A percentile compares a stretch with the other conserved stretches of the same genome.
These are phyloP conservation scores for Pangasius sanitwongsei DNA, from an alignment of 2,797 vertebrate species.

Conservation along the genomic window DNA sequence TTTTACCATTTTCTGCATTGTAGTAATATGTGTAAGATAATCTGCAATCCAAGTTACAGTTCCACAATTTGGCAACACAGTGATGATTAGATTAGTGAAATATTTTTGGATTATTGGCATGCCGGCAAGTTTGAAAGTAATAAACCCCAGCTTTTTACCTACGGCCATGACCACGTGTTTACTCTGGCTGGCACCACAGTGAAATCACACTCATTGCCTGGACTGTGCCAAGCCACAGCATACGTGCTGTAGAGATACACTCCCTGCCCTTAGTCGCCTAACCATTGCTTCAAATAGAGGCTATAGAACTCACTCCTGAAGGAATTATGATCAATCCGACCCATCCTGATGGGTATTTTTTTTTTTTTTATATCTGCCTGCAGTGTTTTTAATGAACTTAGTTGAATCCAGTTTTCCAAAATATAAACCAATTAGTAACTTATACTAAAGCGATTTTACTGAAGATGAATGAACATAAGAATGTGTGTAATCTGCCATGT, in stretches of 20 bases:
- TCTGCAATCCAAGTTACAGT: background rate
- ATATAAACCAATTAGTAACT: background rate
- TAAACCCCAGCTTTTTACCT: constrained; percentile 48
- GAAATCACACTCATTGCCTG: background rate
- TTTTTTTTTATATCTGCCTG: background rate
- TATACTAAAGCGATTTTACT: background rate
- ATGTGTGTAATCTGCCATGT: background rate
- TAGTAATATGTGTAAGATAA: background rate
- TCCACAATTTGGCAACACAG: background rate
- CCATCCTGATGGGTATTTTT: background rate
- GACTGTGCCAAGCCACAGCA: constrained; percentile 9
- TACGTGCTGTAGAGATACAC: constrained; percentile 1
- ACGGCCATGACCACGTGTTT: constrained; percentile 9
- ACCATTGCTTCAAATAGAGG: background rate
- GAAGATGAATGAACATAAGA: background rate
- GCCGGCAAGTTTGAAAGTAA: constrained; percentile 4
- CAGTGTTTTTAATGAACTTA: background rate
- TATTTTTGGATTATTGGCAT: background rate
- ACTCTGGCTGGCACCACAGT: constrained; percentile 2
- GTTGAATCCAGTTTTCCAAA: background rate
- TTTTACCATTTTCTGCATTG: background rate
- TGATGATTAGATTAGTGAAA: background rate
- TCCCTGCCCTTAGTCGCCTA: background rate
- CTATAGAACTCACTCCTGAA: background rate
- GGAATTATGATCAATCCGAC: background rate